These are phyloP conservation scores for Lamprologus lemairii DNA, from an alignment of 2,113 vertebrate genomes.

Conservation along the genomic window DNA sequence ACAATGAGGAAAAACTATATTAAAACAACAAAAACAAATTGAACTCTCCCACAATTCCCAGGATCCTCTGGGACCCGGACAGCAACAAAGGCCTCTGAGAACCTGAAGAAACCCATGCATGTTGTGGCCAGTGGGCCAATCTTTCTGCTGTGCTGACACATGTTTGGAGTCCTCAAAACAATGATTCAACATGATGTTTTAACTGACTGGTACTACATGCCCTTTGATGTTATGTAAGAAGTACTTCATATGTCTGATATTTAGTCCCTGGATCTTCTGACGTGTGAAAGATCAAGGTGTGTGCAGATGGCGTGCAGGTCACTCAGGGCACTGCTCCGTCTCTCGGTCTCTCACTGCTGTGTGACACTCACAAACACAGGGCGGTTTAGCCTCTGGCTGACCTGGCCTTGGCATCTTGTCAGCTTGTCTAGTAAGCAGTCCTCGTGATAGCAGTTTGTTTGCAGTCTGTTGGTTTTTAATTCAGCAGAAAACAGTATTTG, in stretches of 20 bases:
- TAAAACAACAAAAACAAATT: neutral
- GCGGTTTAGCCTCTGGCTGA: conserved; percentile 35
- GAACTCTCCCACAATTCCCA: neutral
- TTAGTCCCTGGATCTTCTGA: neutral
- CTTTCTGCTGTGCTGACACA: neutral
- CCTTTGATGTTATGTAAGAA: neutral
- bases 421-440: neutral
- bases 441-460: neutral
- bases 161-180: neutral
- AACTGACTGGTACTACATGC: neutral
- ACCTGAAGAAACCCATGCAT: neutral
- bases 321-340: neutral
- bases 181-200: neutral
- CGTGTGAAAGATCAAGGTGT: conserved; percentile 5
- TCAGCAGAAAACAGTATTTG: neutral
- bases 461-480: neutral
- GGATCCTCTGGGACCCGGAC: neutral
- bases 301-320: conserved; percentile 31
- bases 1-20: neutral
- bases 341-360: neutral
- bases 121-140: neutral
- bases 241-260: neutral
- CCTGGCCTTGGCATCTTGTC: conserved; percentile 19
- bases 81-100: neutral
- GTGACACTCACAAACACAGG: neutral